phyloP scores from a whole-genome alignment of 2,888 invertebrate genomes.

The Diachrysia chrysitis region DNA sequence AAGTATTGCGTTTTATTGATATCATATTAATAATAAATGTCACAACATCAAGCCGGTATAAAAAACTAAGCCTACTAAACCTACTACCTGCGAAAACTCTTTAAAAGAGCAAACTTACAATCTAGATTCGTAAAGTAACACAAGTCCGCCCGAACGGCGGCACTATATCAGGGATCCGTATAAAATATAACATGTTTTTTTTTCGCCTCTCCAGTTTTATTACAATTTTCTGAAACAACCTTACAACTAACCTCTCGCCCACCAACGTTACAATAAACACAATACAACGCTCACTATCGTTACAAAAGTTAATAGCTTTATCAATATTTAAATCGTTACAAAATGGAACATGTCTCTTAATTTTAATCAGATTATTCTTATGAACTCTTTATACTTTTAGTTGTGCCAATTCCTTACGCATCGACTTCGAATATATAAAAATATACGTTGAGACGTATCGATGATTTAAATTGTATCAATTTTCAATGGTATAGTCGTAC shows the following conservation, averaged over 20 bases:
- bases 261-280: constrained; percentile 86
- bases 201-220: constrained; percentile 81
- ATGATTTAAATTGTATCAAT: constrained; percentile 79
- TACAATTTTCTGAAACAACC: constrained; percentile 89
- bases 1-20: constrained; percentile 77
- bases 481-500: constrained; percentile 80
- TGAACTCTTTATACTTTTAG: constrained; percentile 66
- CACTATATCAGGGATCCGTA: constrained; percentile 81
- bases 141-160: constrained; percentile 70
- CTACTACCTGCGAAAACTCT: constrained; percentile 89
- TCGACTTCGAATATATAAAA: constrained; percentile 85
- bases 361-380: constrained; percentile 76
- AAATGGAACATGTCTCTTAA: constrained; percentile 82
- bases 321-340: constrained; percentile 78
- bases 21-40: constrained; percentile 84
- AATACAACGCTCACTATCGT: constrained; percentile 86
- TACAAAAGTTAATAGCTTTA: constrained; percentile 82
- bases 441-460: constrained; percentile 83
- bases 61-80: constrained; percentile 89
- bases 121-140: constrained; percentile 87
- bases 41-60: constrained; percentile 90
- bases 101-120: constrained; percentile 88
- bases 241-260: constrained; percentile 79
- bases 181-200: constrained; percentile 87
- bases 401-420: constrained; percentile 87